These are phyloP conservation scores for Tholera decimalis DNA, from an alignment of 2,888 invertebrate species.

Conservation along the genomic window DNA sequence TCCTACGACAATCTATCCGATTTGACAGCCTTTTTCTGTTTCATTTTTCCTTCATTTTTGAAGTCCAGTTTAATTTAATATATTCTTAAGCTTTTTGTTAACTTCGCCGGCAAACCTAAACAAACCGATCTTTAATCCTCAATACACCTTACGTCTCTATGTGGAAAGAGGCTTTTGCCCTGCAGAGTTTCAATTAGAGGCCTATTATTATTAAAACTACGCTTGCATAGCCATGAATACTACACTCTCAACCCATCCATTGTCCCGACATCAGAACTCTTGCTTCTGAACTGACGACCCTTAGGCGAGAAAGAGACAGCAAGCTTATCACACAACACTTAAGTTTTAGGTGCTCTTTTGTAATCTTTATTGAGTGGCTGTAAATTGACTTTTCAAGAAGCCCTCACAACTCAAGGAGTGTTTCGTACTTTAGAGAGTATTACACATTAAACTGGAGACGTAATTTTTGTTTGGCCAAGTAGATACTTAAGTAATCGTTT, in stretches of 20 bases:
- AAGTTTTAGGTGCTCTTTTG: slow-evolving; percentile 74
- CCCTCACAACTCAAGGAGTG: slow-evolving; percentile 59
- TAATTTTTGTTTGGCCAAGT: slow-evolving; percentile 55
- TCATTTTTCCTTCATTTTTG: background rate
- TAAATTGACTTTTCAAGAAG: slow-evolving; percentile 75
- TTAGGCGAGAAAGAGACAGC: slow-evolving; percentile 68
- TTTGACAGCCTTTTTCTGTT: no score
- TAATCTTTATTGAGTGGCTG: slow-evolving; percentile 79
- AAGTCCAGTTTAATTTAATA: background rate
- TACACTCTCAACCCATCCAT: slow-evolving; percentile 57
- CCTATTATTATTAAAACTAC: slow-evolving; percentile 5
- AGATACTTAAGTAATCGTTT: slow-evolving; percentile 52
- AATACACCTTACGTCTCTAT: background rate
- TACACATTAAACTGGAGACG: slow-evolving; percentile 51
- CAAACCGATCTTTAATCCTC: background rate
- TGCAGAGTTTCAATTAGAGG: background rate
- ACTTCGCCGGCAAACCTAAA: background rate
- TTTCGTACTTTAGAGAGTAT: slow-evolving; percentile 53
- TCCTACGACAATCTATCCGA: no score
- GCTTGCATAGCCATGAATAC: background rate
- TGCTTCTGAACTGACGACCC: slow-evolving; percentile 68
- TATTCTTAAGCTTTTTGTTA: no score
- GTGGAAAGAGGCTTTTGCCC: background rate
- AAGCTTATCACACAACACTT: slow-evolving; percentile 77
- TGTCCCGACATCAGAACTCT: slow-evolving; percentile 45